A percentile compares a stretch with the other conserved stretches of the same genome.
phyloP scores from a whole-genome alignment of 2,113 vertebrate species.

The Pedetes capensis region DNA sequence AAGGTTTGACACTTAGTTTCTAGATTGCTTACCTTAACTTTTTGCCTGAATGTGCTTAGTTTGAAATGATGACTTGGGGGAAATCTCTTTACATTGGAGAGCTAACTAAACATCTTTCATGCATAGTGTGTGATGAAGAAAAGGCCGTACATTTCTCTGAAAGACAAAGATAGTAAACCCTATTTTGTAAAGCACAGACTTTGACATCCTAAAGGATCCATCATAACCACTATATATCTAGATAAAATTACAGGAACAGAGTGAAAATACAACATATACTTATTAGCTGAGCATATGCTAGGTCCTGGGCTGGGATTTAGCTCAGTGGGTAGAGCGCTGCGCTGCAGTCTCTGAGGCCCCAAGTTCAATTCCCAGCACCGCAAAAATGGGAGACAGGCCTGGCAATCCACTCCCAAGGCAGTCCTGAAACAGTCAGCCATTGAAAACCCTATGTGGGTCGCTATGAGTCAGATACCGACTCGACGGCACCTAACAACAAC shows the following conservation, averaged over 20 bases:
- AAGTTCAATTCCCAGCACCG: no score
- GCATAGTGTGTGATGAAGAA: not conserved
- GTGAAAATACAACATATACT: not conserved
- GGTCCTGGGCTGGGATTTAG: no score
- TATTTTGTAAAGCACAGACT: not conserved
- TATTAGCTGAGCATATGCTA: not conserved
- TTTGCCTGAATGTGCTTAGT: constrained; percentile 8
- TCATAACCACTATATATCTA: not conserved
- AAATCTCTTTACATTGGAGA: not conserved
- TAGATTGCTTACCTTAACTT: not conserved
- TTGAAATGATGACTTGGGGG: not conserved
- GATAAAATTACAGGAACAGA: not conserved
- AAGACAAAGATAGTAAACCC: not conserved
- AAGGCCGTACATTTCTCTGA: constrained; percentile 14
- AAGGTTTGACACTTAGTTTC: constrained; percentile 39
- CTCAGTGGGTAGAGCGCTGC: no score
- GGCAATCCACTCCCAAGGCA: no score
- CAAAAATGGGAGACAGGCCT: no score
- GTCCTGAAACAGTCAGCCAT: no score
- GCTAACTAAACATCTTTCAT: not conserved
- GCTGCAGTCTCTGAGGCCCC: no score
- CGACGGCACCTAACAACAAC: no score
- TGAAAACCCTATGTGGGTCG: no score
- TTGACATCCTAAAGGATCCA: not conserved
- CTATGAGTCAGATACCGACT: no score